These are phyloP conservation scores for Perccottus glenii DNA, from an alignment of 2,113 vertebrate genomes.

Conservation along the genomic window DNA sequence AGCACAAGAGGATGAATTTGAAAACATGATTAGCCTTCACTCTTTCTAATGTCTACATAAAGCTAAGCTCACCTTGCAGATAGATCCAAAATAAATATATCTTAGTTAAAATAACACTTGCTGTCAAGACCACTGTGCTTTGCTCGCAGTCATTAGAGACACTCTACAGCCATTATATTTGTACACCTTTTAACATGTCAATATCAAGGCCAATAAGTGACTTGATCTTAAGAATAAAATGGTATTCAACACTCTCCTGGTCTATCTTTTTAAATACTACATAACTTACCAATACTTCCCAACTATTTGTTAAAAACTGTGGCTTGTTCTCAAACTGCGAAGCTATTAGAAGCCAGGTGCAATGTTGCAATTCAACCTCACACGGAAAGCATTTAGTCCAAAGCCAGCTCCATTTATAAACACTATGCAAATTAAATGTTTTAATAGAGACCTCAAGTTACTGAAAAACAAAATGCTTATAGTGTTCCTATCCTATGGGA, in stretches of 20 bases:
- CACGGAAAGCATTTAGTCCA: neutral
- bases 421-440: slow-evolving; percentile 3
- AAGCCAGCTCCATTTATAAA: slow-evolving; percentile 5
- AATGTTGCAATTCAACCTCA: slow-evolving; percentile 8
- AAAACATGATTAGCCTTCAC: too few species aligned
- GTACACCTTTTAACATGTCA: neutral
- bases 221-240: neutral
- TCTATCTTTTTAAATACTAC: neutral
- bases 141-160: too few species aligned
- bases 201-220: too few species aligned
- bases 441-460: neutral
- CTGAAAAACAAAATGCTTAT: neutral
- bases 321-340: slow-evolving; percentile 2
- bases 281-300: neutral
- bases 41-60: too few species aligned
- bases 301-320: neutral
- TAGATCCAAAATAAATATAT: too few species aligned
- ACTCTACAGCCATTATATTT: neutral
- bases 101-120: too few species aligned
- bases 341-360: slow-evolving; percentile 4
- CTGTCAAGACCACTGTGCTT: too few species aligned
- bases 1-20: too few species aligned
- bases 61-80: too few species aligned
- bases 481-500: too few species aligned
- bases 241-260: neutral